Evolutionary conservation across 2,797 vertebrate genomes (phyloP), one percentile per base, ranked within the genome.

Genomic region (Oreochromis mossambicus): DNA sequence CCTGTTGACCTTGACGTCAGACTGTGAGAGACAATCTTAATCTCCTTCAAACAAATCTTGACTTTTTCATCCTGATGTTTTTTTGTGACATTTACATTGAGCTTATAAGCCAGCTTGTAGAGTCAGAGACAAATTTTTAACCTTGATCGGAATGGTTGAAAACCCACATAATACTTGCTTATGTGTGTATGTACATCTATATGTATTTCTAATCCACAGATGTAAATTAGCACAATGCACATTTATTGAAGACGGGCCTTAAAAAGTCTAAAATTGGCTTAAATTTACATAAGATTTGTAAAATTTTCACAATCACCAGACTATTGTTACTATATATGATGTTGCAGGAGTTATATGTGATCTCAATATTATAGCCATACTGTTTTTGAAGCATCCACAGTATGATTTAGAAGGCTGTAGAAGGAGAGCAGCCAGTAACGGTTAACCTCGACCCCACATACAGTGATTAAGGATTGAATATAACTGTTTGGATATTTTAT

Each of bases 71-170:
- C 81, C 26, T 6, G 61, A 56, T 56, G 78, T 41, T 41, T 41
- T 26, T 61, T 78, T 78, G 68, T 91, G 56, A 86, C 84, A 87
- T 91, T 83, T 79, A 43, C 82, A 80, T 77, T 43, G n/a, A 43
- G 82, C 26, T 80, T 83, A 88, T 86, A 54, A 66, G 78, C 75
- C 32, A 8, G 21, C 19, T 3, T 46, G 79, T 81, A 78, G 80
- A 80, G 55, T 84, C 80, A 56, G 34, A 46, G 32, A 66, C 73
- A 56, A 14, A 84, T 80, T 87, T 85, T 94, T 93, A 87, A 94
- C 89, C 81, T 87, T 80, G 21, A 51, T 85, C 66, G 70, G 77
- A 24, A 7, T 81, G 82, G 83, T 93, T 92, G 89, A 84, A 91
- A 93, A 17, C 41, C 10, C 79, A 4, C 36, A 81, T 86, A 92